Evolutionary conservation across 1,140 invertebrate genomes (phyloP).

Genomic region (Amphibalanus amphitrite): DNA sequence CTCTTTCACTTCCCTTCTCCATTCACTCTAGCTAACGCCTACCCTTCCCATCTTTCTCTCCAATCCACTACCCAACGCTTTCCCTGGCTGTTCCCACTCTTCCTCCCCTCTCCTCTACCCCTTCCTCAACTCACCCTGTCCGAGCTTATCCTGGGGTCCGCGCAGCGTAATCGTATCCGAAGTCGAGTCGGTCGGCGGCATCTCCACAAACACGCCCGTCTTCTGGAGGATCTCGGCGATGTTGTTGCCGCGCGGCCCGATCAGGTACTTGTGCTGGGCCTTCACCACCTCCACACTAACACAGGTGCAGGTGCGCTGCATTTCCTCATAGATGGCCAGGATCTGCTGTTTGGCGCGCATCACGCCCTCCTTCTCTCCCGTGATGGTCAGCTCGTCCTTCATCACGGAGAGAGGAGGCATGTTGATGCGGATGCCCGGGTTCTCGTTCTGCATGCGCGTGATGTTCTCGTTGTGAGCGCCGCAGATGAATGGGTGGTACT

Average conservation of each 20-base stretch:
- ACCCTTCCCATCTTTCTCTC: too few species aligned
- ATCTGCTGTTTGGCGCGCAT: slow-evolving; percentile 66
- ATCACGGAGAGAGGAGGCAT: slow-evolving; percentile 77
- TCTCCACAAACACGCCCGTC: slow-evolving; percentile 89
- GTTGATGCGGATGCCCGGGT: slow-evolving; percentile 66
- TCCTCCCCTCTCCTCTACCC: too few species aligned
- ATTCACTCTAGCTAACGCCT: too few species aligned
- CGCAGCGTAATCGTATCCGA: slow-evolving; percentile 88
- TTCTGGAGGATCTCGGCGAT: slow-evolving; percentile 81
- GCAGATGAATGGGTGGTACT: slow-evolving; percentile 87
- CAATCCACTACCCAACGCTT: too few species aligned
- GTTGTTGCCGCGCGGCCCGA: slow-evolving; percentile 66
- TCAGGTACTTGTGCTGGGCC: slow-evolving; percentile 90
- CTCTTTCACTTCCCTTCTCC: too few species aligned
- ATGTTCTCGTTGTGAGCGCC: slow-evolving; percentile 71
- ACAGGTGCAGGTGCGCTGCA: slow-evolving; percentile 65
- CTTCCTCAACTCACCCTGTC: slow-evolving; percentile 35
- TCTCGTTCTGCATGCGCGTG: slow-evolving; percentile 55
- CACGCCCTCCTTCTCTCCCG: slow-evolving; percentile 92
- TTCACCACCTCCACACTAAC: slow-evolving; percentile 91
- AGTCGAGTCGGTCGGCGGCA: slow-evolving; percentile 69
- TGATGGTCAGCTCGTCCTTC: slow-evolving; percentile 87
- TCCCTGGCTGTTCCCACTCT: too few species aligned
- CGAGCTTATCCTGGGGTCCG: slow-evolving; percentile 69
- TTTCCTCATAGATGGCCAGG: neutral